phyloP scores from a whole-genome alignment of 2,113 vertebrate genomes.

The Varanus salvator region DNA sequence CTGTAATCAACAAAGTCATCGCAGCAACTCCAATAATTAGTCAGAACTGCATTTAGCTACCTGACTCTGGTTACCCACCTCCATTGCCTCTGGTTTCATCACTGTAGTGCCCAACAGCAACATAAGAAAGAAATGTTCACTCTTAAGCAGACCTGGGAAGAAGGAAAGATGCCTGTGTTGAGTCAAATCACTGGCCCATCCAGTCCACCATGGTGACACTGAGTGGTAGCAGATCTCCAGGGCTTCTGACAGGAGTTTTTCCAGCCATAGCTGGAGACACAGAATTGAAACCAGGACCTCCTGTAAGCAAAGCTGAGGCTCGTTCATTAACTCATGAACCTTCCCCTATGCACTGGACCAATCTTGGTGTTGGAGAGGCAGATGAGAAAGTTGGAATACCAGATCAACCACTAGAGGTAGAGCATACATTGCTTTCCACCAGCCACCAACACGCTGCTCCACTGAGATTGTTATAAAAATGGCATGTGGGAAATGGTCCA shows the following conservation, averaged over 20 bases:
- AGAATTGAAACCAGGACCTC: no score
- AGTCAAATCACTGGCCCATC: no score
- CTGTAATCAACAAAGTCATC: background rate
- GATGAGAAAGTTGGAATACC: background rate
- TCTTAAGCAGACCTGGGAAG: background rate
- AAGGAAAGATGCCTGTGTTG: no score
- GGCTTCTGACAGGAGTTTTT: no score
- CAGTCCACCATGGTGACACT: no score
- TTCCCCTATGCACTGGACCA: no score
- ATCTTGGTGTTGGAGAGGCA: background rate
- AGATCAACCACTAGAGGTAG: background rate
- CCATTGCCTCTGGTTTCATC: background rate
- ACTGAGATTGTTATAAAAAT: background rate
- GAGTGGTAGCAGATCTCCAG: no score
- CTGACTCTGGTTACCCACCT: background rate
- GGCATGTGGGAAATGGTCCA: background rate
- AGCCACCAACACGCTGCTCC: background rate
- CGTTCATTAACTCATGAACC: no score
- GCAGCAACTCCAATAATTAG: constrained; percentile 9
- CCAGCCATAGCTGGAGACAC: no score
- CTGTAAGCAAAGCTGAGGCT: no score
- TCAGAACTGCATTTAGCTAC: background rate
- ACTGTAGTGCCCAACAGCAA: background rate
- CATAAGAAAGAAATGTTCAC: background rate
- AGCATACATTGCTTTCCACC: background rate